A percentile compares a stretch with the other conserved stretches of the same genome.
Conservation (phyloP, 2,797 vertebrate genomes). For the Phalanger gymnotis region DNA sequence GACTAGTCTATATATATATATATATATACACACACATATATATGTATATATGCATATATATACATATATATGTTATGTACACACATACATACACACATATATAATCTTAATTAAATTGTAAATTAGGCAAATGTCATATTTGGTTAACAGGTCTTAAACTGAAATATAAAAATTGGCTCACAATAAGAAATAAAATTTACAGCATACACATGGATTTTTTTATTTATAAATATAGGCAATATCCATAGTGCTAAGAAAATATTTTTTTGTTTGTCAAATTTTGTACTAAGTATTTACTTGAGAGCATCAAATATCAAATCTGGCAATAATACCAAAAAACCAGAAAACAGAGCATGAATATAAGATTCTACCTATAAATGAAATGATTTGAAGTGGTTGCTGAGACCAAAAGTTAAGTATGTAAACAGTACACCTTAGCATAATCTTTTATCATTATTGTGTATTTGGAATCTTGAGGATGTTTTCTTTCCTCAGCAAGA, state of each 20-base stretch:
- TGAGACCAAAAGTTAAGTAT: not conserved
- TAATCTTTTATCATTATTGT: not conserved
- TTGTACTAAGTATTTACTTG: not conserved
- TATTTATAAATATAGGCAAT: not conserved
- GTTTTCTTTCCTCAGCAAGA: not conserved
- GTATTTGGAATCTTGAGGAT: not conserved
- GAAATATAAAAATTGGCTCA: not conserved
- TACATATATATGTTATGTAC: too few species aligned
- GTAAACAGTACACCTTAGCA: not conserved
- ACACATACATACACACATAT: too few species aligned
- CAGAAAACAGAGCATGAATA: not conserved
- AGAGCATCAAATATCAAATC: not conserved
- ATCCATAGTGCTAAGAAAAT: not conserved
- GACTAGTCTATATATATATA: slow-evolving; percentile 5
- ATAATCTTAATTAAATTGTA: not conserved
- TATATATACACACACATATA: too few species aligned
- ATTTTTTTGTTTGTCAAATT: not conserved
- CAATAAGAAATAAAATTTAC: not conserved
- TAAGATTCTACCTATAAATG: not conserved
- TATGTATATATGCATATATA: too few species aligned
- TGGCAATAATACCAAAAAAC: not conserved
- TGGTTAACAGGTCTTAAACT: slow-evolving; percentile 25
- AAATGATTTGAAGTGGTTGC: not conserved
- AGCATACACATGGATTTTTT: not conserved
- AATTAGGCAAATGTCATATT: slow-evolving; percentile 36